These are phyloP conservation scores for Hypotaenidia okinawae DNA, from an alignment of 2,797 vertebrate species.

Conservation along the genomic window DNA sequence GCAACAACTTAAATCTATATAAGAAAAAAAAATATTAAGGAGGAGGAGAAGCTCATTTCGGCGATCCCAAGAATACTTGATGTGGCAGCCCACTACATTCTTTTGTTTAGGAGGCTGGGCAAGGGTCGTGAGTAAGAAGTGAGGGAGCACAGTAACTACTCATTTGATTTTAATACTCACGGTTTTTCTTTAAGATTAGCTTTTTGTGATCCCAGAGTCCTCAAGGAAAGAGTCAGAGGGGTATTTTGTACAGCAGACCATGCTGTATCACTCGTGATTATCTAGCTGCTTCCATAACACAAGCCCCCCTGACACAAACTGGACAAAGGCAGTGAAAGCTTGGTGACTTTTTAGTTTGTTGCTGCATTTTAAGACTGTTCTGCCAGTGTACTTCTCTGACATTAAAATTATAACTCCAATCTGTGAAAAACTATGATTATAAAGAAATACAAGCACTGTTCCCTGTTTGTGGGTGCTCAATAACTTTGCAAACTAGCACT, in stretches of 20 bases:
- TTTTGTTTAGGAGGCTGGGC: constrained; percentile 47
- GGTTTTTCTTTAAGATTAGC: constrained; percentile 57
- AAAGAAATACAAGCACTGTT: neutral
- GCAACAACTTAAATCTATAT: constrained; percentile 60
- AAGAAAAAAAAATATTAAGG: constrained; percentile 1
- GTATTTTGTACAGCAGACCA: neutral
- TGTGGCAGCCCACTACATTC: constrained; percentile 62
- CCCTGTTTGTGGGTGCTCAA: neutral
- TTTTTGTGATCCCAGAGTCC: constrained; percentile 17
- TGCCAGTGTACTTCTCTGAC: neutral
- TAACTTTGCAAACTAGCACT: neutral
- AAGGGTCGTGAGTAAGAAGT: constrained; percentile 70
- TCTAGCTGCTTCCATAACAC: neutral
- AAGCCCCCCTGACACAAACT: neutral
- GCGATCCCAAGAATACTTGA: constrained; percentile 65
- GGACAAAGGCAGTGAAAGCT: neutral
- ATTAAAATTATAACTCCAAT: neutral
- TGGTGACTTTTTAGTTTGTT: neutral
- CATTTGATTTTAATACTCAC: constrained; percentile 50
- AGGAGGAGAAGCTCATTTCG: constrained; percentile 54
- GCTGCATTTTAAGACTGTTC: neutral
- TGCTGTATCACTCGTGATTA: neutral
- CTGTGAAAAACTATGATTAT: neutral
- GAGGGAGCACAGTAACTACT: neutral
- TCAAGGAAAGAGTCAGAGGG: neutral